A percentile compares a stretch with the other conserved stretches of the same genome.
These are phyloP conservation scores for Tupaia chinensis DNA, from an alignment of 2,113 vertebrate species.

Conservation along the genomic window DNA sequence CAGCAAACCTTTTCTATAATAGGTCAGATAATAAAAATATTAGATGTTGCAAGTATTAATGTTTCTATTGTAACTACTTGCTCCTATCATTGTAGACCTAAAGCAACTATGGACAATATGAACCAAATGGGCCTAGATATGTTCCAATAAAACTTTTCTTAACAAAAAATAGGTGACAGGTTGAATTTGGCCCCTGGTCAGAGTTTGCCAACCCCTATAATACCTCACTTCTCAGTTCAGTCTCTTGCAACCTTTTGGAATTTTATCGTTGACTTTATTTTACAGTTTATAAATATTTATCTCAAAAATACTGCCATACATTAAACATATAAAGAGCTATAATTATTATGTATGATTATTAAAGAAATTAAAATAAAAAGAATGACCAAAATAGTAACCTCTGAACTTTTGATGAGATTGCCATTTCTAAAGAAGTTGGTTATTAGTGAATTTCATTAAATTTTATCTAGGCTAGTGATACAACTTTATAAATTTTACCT, in stretches of 20 bases:
- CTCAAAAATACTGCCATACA: not conserved
- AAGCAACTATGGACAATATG: not conserved
- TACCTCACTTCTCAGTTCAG: not conserved
- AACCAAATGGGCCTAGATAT: not conserved
- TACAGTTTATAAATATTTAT: conserved; percentile 38
- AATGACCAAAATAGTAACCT: conserved; percentile 48
- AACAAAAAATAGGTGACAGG: not conserved
- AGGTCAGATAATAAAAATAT: not conserved
- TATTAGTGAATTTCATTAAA: conserved; percentile 54
- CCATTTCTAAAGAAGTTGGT: conserved; percentile 17
- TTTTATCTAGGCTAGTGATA: conserved; percentile 26
- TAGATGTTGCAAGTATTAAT: not conserved
- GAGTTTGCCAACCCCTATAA: not conserved
- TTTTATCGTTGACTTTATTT: conserved; percentile 11
- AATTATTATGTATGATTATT: not conserved
- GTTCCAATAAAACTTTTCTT: conserved; percentile 45
- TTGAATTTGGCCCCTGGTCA: not conserved
- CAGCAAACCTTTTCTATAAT: not conserved
- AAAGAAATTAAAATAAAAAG: conserved; percentile 22
- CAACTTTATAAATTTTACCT: conserved; percentile 52
- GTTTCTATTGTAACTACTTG: not conserved
- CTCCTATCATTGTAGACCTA: not conserved
- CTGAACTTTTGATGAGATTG: conserved; percentile 35
- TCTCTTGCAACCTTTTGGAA: not conserved
- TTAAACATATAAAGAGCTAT: conserved; percentile 1